phyloP scores from a whole-genome alignment of 2,888 invertebrate genomes.

The Brachyptera putata region DNA sequence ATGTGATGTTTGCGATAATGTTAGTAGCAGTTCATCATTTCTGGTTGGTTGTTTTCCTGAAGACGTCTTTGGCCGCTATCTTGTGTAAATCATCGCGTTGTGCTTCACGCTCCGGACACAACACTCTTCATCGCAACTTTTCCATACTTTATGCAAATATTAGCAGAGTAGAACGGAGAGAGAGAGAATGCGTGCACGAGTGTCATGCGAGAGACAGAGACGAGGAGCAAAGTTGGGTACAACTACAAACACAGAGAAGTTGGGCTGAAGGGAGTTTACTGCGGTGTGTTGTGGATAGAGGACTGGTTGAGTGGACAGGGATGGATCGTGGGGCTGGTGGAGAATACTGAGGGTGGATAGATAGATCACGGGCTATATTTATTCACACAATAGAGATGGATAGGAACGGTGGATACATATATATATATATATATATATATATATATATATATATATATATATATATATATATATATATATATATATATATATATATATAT shows the following conservation, averaged over 20 bases:
- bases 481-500: too few relatives aligned
- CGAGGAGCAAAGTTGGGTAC: too few relatives aligned
- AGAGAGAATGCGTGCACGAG: not conserved
- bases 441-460: too few relatives aligned
- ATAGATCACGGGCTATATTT: not conserved
- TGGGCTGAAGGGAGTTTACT: not conserved
- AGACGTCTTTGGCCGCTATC: not conserved
- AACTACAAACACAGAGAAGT: not conserved
- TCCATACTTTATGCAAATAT: constrained; percentile 8
- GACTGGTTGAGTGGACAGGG: not conserved
- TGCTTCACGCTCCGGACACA: not conserved
- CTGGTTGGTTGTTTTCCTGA: not conserved
- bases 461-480: too few relatives aligned
- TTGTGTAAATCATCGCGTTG: constrained; percentile 3
- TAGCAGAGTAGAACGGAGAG: not conserved
- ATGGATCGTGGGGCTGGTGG: not conserved
- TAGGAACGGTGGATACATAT: too few relatives aligned
- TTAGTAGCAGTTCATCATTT: not conserved
- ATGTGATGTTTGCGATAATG: constrained; percentile 1
- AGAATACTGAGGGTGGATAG: too few relatives aligned
- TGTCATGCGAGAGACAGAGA: not conserved
- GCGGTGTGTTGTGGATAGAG: not conserved
- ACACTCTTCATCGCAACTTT: constrained; percentile 1
- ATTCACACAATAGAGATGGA: too few relatives aligned
- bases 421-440: too few relatives aligned